phyloP scores from a whole-genome alignment of 2,113 vertebrate species.

The Microcebus ravelobensis region DNA sequence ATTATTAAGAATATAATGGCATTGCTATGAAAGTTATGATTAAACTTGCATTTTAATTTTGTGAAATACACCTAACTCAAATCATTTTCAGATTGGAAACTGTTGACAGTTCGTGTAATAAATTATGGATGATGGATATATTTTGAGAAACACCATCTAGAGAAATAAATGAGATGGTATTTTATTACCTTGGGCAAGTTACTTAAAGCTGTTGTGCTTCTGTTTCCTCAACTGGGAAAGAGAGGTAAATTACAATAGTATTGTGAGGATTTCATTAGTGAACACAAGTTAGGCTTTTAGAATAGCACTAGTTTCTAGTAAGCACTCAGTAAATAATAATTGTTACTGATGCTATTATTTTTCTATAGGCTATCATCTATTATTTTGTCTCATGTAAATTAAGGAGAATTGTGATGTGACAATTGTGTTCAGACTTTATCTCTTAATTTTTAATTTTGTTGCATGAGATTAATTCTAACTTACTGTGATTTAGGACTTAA shows the following conservation, averaged over 20 bases:
- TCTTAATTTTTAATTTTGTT: constrained; percentile 9
- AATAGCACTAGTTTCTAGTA: neutral
- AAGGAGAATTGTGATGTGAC: neutral
- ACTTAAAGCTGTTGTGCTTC: neutral
- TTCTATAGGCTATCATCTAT: neutral
- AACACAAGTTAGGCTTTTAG: neutral
- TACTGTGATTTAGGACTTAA: neutral
- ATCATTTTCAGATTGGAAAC: neutral
- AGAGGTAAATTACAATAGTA: neutral
- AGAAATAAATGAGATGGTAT: neutral
- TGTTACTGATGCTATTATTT: neutral
- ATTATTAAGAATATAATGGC: neutral
- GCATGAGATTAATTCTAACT: neutral
- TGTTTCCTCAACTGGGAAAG: neutral
- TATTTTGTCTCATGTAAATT: neutral
- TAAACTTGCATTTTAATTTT: neutral
- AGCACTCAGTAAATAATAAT: neutral
- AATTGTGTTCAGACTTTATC: neutral
- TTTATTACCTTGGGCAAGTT: neutral
- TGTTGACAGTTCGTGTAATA: neutral
- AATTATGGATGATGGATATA: neutral
- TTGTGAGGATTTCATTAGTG: neutral
- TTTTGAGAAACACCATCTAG: neutral
- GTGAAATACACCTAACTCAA: neutral
- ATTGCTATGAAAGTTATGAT: neutral